These are phyloP conservation scores for Argopecten irradians DNA, from an alignment of 1,140 invertebrate species.

Conservation along the genomic window DNA sequence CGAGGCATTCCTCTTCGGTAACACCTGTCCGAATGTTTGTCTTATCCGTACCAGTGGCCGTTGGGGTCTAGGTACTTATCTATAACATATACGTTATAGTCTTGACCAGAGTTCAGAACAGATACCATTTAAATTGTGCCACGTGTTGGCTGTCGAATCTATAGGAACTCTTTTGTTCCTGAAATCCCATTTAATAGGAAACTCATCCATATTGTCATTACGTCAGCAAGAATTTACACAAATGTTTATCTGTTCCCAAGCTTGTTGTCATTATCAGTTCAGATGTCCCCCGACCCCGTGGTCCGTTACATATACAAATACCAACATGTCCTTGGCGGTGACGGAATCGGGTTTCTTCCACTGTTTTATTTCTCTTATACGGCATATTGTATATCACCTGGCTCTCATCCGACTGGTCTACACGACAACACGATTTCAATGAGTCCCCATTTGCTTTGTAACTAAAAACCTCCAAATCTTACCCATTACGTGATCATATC, in stretches of 20 bases:
- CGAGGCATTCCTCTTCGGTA: background rate
- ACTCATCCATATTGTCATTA: slow-evolving; percentile 8
- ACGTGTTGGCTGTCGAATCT: background rate
- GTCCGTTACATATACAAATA: background rate
- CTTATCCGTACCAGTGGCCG: background rate
- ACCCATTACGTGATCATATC: slow-evolving; percentile 12
- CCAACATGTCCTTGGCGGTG: background rate
- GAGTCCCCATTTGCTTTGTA: slow-evolving; percentile 2
- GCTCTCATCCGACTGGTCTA: background rate
- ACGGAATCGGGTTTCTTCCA: background rate
- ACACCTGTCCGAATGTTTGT: background rate
- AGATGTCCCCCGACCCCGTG: background rate
- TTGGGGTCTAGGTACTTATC: background rate
- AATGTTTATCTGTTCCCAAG: background rate
- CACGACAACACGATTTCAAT: slow-evolving; percentile 14
- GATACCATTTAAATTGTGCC: background rate
- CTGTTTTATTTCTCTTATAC: background rate
- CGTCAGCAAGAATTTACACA: slow-evolving; percentile 9
- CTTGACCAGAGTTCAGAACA: background rate
- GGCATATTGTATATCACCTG: background rate
- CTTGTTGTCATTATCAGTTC: slow-evolving; percentile 3
- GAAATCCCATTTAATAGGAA: slow-evolving; percentile 1
- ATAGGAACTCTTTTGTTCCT: background rate
- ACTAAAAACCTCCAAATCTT: slow-evolving; percentile 18
- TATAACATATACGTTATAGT: background rate